phyloP scores from a whole-genome alignment of 2,888 invertebrate species.

The Volucella inanis region DNA sequence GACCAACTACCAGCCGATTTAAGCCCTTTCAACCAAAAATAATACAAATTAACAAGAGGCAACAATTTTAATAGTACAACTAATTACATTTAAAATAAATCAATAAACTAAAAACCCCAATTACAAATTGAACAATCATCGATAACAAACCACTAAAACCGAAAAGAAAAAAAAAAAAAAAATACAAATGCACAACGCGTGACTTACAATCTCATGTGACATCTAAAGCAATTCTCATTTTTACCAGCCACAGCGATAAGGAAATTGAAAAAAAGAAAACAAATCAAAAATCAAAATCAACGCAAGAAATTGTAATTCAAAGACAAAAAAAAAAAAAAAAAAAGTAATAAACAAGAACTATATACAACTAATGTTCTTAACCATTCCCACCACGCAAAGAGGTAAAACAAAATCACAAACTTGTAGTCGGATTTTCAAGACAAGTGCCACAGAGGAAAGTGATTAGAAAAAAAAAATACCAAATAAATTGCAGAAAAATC shows the following conservation, averaged over 20 bases:
- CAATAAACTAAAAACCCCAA: constrained; percentile 16
- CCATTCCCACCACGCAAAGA: constrained; percentile 65
- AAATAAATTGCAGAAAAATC: constrained; percentile 18
- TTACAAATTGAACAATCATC: neutral
- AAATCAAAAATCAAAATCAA: constrained; percentile 22
- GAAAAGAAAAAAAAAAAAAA: constrained; percentile 8
- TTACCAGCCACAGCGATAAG: constrained; percentile 38
- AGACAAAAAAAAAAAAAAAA: neutral
- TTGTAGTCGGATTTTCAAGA: constrained; percentile 36
- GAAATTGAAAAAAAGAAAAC: constrained; percentile 12
- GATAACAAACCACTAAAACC: constrained; percentile 22
- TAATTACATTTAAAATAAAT: constrained; percentile 5
- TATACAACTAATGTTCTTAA: constrained; percentile 60
- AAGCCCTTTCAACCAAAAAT: neutral
- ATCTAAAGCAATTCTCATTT: constrained; percentile 45
- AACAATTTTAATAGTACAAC: constrained; percentile 4
- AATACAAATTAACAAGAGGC: neutral
- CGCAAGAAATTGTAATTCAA: neutral
- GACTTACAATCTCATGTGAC: constrained; percentile 51
- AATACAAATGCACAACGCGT: neutral
- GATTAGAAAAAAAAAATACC: constrained; percentile 18
- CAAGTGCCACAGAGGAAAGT: constrained; percentile 47
- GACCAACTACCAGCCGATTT: neutral
- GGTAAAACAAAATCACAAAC: constrained; percentile 12
- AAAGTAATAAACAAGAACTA: constrained; percentile 24